phyloP scores from a whole-genome alignment of 2,888 invertebrate genomes.

The Acleris cristana region DNA sequence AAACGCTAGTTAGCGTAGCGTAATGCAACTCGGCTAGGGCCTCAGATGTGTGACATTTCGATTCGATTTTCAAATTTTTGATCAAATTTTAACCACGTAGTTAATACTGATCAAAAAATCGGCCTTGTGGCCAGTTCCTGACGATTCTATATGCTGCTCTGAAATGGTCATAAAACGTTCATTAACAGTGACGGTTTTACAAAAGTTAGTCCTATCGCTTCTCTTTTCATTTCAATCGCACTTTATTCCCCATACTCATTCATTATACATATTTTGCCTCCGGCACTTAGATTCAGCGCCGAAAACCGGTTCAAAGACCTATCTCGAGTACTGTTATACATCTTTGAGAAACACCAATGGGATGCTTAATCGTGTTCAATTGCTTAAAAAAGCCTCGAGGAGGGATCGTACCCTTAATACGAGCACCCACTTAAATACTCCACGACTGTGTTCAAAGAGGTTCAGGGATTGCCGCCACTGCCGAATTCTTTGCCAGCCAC shows the following conservation, averaged over 20 bases:
- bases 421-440: constrained; percentile 71
- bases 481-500: constrained; percentile 45
- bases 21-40: too few relatives aligned
- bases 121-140: too few relatives aligned
- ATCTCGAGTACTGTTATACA: constrained; percentile 54
- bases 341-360: constrained; percentile 63
- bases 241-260: not conserved
- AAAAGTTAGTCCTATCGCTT: too few relatives aligned
- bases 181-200: too few relatives aligned
- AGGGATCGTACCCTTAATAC: constrained; percentile 56
- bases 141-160: too few relatives aligned
- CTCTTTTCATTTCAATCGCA: not conserved
- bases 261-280: not conserved
- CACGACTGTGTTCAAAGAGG: constrained; percentile 65
- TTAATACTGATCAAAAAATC: too few relatives aligned
- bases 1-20: too few relatives aligned
- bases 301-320: constrained; percentile 47
- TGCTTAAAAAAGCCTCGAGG: constrained; percentile 49
- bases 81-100: too few relatives aligned
- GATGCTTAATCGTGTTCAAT: constrained; percentile 62
- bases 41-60: too few relatives aligned
- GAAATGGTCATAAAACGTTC: too few relatives aligned
- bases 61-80: too few relatives aligned
- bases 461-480: constrained; percentile 44
- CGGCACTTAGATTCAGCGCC: constrained; percentile 5